Evolutionary conservation across 1,140 invertebrate genomes (phyloP).

Genomic region (Chymomyza costata): DNA sequence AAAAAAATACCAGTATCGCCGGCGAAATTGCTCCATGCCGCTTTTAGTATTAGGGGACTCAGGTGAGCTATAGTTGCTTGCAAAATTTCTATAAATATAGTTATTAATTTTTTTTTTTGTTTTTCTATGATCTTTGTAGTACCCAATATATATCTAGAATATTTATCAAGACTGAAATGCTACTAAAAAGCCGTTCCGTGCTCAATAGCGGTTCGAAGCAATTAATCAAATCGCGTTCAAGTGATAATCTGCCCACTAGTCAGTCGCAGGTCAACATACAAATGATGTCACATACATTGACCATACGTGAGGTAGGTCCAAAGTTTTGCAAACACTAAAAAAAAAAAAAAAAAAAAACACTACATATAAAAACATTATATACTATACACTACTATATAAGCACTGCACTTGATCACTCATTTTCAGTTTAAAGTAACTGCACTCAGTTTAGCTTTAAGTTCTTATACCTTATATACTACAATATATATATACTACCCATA

Average conservation of each 20-base stretch:
- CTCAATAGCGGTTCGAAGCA: slow-evolving; percentile 81
- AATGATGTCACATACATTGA: slow-evolving; percentile 94
- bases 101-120: too few species aligned
- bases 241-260: slow-evolving; percentile 91
- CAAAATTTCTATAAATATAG: background rate
- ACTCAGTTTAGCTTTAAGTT: too few species aligned
- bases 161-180: slow-evolving; percentile 94
- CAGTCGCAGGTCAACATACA: slow-evolving; percentile 94
- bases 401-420: too few species aligned
- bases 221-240: slow-evolving; percentile 86
- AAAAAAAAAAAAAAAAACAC: slow-evolving; percentile 18
- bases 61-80: slow-evolving; percentile 69
- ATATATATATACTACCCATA: too few species aligned
- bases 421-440: too few species aligned
- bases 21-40: slow-evolving; percentile 89
- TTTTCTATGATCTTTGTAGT: slow-evolving; percentile 76
- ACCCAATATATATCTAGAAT: slow-evolving; percentile 93
- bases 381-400: slow-evolving; percentile 4
- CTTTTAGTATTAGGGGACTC: slow-evolving; percentile 93
- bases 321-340: slow-evolving; percentile 10
- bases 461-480: too few species aligned
- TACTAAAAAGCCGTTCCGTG: slow-evolving; percentile 86
- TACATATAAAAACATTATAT: slow-evolving; percentile 1
- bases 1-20: slow-evolving; percentile 91
- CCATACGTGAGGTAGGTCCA: slow-evolving; percentile 88